Evolutionary conservation across 37 sponge, comb jelly and placozoan genomes (phyloP).

Genomic region (Amphimedon queenslandica): DNA sequence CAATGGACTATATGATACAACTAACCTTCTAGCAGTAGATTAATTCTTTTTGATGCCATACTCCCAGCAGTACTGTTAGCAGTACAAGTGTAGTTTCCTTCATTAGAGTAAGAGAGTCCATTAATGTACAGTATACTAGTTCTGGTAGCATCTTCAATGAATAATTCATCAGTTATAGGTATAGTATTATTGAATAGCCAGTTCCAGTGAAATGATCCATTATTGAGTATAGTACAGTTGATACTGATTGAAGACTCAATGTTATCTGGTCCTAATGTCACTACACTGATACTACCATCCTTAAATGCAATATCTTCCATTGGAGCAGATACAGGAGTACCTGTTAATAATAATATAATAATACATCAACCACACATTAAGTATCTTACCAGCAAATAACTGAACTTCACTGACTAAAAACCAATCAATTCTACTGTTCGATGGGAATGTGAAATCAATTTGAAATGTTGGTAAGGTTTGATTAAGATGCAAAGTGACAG

Average conservation of each 20-base stretch:
- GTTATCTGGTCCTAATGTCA: constrained; percentile 13
- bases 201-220: constrained; percentile 24
- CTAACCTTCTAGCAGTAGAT: too few species aligned
- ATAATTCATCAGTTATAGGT: background rate
- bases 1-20: too few species aligned
- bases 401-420: constrained; percentile 34
- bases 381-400: constrained; percentile 12
- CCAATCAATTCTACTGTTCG: constrained; percentile 15
- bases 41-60: too few species aligned
- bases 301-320: background rate
- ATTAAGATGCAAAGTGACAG: constrained; percentile 5
- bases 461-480: background rate
- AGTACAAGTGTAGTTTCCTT: background rate
- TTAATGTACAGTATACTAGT: constrained; percentile 26
- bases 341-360: background rate
- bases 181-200: constrained; percentile 11
- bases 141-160: constrained; percentile 31
- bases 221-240: constrained; percentile 21
- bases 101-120: constrained; percentile 15
- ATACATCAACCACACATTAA: background rate
- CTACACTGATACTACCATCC: constrained; percentile 1
- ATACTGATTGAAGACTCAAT: background rate
- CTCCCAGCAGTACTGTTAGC: background rate
- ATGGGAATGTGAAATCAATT: background rate
- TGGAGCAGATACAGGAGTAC: background rate